Evolutionary conservation across 2,888 invertebrate genomes (phyloP), one percentile per base, ranked within the genome.

Genomic region (Zygaena filipendulae): DNA sequence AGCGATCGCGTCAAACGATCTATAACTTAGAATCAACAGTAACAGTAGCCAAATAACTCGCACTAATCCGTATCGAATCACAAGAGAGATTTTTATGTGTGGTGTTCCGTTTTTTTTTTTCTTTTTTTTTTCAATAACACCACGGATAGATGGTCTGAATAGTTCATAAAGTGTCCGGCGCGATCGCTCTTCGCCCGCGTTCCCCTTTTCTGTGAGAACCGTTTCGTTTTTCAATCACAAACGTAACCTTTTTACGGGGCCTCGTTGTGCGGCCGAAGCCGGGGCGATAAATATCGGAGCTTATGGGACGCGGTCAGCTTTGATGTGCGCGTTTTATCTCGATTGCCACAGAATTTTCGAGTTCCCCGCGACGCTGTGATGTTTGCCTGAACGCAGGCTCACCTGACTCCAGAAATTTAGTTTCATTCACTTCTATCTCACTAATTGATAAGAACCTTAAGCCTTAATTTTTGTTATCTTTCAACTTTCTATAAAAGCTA

Each of bases 221-320:
- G 49, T 58, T 59, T 55, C 55, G 60, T 69, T 66, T 62, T 70
- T 71, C 71, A 71, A 70, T 74, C 70, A 64, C 56, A n/a, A 51
- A 52, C 55, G 44, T 52, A 55, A 61, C 54, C 61, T 63, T 68
- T 70, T 68, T 66, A 66, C 62, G 55, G 57, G 47, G 56, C 46
- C 47, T 49, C 54, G 56, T n/a, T 55, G 57, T 50, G 54, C 52
- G 51, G 45, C 50, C 48, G 47, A 36, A 47, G n/a, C n/a, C n/a
- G n/a, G 33, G 45, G 56, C 57, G 68, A 77, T 79, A 79, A 79
- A 77, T 66, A 68, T 62, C 50, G 59, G 44, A 72, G 53, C 58
- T 74, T 77, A 79, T 56, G 67, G n/a, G 62, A 52, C 52, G 67
- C 77, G 77, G 77, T 36, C 49, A 43, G 57, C 71, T 74, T 74